A percentile compares a stretch with the other conserved stretches of the same genome.
Evolutionary conservation across 92 coral and sea anemone species (phyloP).

Genomic region (Zoanthus sansibaricus): DNA sequence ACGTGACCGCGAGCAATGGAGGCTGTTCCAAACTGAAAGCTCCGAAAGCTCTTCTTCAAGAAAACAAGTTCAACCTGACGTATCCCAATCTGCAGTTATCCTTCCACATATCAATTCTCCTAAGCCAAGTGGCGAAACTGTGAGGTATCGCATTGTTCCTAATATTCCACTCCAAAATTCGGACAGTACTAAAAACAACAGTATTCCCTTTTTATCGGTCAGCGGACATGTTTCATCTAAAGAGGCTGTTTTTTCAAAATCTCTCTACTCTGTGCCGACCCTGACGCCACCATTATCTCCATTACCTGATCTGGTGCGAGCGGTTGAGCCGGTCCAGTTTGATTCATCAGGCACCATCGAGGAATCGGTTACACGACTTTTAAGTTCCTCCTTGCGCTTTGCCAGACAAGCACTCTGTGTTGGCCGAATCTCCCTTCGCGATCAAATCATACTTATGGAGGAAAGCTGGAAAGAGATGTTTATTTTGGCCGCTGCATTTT

Average conservation of each 20-base stretch:
- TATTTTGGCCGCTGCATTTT: conserved; percentile 92
- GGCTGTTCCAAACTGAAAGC: conserved; percentile 1
- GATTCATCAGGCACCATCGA: conserved; percentile 81
- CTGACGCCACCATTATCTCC: conserved; percentile 46
- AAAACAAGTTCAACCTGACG: conserved; percentile 12
- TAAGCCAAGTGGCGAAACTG: not conserved
- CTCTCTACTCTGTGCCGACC: conserved; percentile 42
- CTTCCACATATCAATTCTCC: conserved; percentile 8
- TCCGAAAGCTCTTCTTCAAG: conserved; percentile 15
- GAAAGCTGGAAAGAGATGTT: conserved; percentile 96
- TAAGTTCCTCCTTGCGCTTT: conserved; percentile 83
- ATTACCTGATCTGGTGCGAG: conserved; percentile 70
- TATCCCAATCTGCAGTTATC: conserved; percentile 23
- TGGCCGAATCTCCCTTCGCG: conserved; percentile 87
- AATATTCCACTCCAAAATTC: conserved; percentile 15
- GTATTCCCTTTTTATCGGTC: conserved; percentile 18
- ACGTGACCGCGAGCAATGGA: conserved; percentile 14
- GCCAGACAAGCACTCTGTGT: conserved; percentile 92
- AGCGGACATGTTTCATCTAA: conserved; percentile 29
- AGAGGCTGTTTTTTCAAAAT: conserved; percentile 32
- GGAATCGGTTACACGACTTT: conserved; percentile 78
- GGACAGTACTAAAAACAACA: conserved; percentile 5
- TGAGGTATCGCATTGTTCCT: conserved; percentile 16
- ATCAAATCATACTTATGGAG: conserved; percentile 94
- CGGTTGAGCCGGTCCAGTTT: conserved; percentile 77